Evolutionary conservation across 2,113 vertebrate genomes (phyloP), one percentile per base, ranked within the genome.

Genomic region (Barbus barbus): DNA sequence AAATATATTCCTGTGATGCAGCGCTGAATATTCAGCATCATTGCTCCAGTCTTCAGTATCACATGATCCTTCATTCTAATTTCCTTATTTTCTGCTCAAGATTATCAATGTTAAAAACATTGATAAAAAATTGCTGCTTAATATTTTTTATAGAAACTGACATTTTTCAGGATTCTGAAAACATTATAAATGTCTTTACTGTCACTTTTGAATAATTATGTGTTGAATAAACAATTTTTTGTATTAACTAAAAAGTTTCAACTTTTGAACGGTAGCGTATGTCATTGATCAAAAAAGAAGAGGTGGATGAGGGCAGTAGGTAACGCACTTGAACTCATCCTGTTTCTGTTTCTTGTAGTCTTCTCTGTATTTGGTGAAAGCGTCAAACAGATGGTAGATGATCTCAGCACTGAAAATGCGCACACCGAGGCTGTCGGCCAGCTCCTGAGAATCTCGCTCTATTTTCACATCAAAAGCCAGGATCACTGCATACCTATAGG

Each of bases 331-430:
- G 94, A 97, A 99, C 92, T 99, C 98, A 36, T 99, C 98, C 90
- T 99, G 98, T 73, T 99, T 99, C 92, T 97, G 95, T 90, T 98
- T 99, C 93, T 98, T 99, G 92, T 99, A 99, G 92, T 99, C 98
- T 89, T 99, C 97, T 78, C 98, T 93, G 1, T 97, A 99, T 89
- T 99, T 99, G 36, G 97, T 99, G 93, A 99, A 99, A 77, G 98
- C 95, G 85, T 99, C 98, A 61, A 99, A 99, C 86, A 99, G 93
- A 83, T 99, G 98, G 92, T 99, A 99, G 92, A 99, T 99, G 84
- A 99, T 99, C 90, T 99, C 98, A n/a, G 98, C 98, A 18, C 95
- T 97, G 93, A 99, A 99, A 85, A 99, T 94, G 5, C 97, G 93
- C 16, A 99, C 98, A 2, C 98, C 97, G 89, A 99, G 93, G 71